Evolutionary conservation across 2,113 vertebrate species (phyloP).

Genomic region (Nematolebias whitei): DNA sequence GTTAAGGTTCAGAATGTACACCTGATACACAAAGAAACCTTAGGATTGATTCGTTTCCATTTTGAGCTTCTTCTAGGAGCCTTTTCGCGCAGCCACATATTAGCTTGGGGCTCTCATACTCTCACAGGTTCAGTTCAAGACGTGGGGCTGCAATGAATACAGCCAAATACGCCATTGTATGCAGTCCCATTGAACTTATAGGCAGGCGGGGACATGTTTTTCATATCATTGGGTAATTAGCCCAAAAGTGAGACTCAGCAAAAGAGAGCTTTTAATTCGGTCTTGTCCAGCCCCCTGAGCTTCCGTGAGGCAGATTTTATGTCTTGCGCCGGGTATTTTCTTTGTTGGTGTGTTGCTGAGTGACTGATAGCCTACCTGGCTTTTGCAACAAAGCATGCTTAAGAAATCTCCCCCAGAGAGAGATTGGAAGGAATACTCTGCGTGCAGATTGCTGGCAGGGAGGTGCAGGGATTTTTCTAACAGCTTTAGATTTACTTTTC

Average conservation of each 20-base stretch:
- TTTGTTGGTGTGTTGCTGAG: conserved; percentile 57
- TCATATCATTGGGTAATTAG: conserved; percentile 76
- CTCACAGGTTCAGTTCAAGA: conserved; percentile 54
- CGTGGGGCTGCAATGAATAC: conserved; percentile 52
- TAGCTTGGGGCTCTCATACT: conserved; percentile 57
- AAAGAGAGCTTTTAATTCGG: conserved; percentile 72
- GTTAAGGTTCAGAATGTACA: conserved; percentile 25
- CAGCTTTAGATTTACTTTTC: conserved; percentile 66
- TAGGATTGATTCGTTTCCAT: conserved; percentile 45
- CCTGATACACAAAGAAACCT: conserved; percentile 21
- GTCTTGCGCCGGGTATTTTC: conserved; percentile 53
- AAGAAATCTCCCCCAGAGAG: conserved; percentile 60
- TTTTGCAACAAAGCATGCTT: conserved; percentile 55
- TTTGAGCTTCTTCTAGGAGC: conserved; percentile 42
- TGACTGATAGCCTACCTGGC: conserved; percentile 68
- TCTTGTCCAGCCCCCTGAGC: conserved; percentile 49
- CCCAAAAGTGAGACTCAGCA: conserved; percentile 75
- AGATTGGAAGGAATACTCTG: conserved; percentile 47
- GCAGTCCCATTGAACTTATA: conserved; percentile 68
- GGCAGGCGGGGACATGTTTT: conserved; percentile 63
- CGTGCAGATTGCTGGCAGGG: conserved; percentile 53
- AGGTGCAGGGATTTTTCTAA: conserved; percentile 65
- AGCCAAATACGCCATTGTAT: conserved; percentile 65
- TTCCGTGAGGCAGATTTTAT: conserved; percentile 63
- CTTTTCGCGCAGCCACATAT: conserved; percentile 54